These are phyloP conservation scores for Bombus waltoni DNA, from an alignment of 1,140 invertebrate genomes.

Conservation along the genomic window DNA sequence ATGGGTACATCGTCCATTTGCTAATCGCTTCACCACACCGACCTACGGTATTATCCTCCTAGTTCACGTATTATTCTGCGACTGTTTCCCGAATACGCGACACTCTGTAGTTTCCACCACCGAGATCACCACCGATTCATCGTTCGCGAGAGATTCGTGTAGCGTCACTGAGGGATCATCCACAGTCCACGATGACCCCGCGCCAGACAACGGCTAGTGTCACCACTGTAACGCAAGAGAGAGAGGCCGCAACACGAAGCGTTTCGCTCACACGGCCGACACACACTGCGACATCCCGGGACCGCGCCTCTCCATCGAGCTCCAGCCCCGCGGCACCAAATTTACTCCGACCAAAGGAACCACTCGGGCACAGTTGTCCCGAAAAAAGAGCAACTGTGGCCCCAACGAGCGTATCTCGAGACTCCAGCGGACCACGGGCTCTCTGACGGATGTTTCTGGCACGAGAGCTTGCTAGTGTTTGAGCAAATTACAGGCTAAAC, in stretches of 20 bases:
- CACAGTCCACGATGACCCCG: constrained; percentile 5
- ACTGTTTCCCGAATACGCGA: neutral
- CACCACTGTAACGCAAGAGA: constrained; percentile 5
- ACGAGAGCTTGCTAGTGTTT: constrained; percentile 81
- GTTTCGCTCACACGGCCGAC: constrained; percentile 37
- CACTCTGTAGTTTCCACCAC: constrained; percentile 7
- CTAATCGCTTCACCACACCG: neutral
- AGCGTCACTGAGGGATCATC: constrained; percentile 24
- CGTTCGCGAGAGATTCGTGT: neutral
- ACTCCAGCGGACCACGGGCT: constrained; percentile 28
- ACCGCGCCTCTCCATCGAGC: constrained; percentile 51
- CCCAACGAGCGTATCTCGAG: constrained; percentile 8
- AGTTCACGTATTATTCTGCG: neutral
- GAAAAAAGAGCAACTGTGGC: constrained; percentile 10
- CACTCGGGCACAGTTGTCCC: neutral
- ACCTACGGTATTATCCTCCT: neutral
- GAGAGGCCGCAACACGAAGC: constrained; percentile 28
- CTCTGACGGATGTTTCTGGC: constrained; percentile 78
- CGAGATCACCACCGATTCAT: constrained; percentile 10
- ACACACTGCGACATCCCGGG: constrained; percentile 46
- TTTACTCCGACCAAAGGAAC: neutral
- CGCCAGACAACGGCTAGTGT: neutral
- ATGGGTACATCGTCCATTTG: neutral
- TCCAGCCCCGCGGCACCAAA: neutral
- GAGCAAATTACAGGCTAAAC: constrained; percentile 82